These are phyloP conservation scores for Megaleporinus macrocephalus DNA, from an alignment of 2,113 vertebrate genomes.

Conservation along the genomic window DNA sequence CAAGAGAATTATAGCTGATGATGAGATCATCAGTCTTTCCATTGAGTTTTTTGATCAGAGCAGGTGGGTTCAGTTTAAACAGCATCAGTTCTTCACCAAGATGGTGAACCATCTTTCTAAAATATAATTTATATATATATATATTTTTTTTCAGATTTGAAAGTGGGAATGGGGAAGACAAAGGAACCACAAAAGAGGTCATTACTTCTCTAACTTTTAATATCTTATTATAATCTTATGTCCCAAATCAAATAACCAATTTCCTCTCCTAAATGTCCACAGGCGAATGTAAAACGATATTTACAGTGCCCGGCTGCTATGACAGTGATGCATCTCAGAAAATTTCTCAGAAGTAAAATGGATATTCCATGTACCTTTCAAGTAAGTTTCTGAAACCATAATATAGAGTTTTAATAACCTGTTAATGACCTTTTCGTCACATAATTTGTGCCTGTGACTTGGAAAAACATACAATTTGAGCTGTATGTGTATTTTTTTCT, in stretches of 20 bases:
- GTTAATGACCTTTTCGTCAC: no score
- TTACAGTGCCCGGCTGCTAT: constrained; percentile 97
- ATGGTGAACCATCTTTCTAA: no score
- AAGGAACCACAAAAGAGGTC: constrained; percentile 87
- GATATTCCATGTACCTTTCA: constrained; percentile 96
- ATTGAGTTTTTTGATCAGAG: constrained; percentile 96
- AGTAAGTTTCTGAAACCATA: constrained; percentile 70
- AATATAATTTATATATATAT: neutral
- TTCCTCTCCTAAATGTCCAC: constrained; percentile 20
- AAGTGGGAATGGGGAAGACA: constrained; percentile 81
- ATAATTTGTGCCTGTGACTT: no score
- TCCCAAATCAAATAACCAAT: neutral
- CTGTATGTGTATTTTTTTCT: constrained; percentile 10
- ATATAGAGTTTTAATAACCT: neutral
- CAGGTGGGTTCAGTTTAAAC: constrained; percentile 78
- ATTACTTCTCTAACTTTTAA: constrained; percentile 55
- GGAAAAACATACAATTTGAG: neutral
- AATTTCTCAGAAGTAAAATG: constrained; percentile 99
- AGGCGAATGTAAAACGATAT: constrained; percentile 96
- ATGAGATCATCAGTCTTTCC: constrained; percentile 99
- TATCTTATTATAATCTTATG: neutral
- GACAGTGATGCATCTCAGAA: constrained; percentile 98
- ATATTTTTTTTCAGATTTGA: constrained; percentile 64
- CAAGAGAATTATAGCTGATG: constrained; percentile 98
- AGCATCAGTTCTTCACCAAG: no score